These are phyloP conservation scores for Crenichthys baileyi DNA, from an alignment of 2,797 vertebrate species.

Conservation along the genomic window DNA sequence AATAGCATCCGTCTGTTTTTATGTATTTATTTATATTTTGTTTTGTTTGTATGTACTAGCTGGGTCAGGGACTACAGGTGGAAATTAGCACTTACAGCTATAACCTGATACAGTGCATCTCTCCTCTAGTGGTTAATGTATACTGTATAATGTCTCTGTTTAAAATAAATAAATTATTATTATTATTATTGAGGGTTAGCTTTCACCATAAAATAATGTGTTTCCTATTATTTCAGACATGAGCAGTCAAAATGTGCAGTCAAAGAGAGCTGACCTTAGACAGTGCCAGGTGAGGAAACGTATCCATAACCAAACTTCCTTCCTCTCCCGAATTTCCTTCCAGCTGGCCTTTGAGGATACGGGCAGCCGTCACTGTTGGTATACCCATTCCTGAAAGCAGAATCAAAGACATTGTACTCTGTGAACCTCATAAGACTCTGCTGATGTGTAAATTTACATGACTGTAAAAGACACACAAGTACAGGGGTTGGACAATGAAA, in stretches of 20 bases:
- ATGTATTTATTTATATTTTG: no score
- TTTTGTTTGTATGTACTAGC: no score
- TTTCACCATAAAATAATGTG: not conserved
- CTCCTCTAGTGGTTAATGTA: no score
- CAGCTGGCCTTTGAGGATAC: constrained; percentile 84
- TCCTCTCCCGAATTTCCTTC: constrained; percentile 78
- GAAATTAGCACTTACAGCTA: no score
- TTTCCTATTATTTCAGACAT: not conserved
- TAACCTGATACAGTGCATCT: no score
- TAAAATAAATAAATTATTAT: not conserved
- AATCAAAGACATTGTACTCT: constrained; percentile 37
- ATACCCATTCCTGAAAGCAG: constrained; percentile 81
- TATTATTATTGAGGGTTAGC: not conserved
- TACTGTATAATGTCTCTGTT: no score
- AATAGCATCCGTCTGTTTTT: no score
- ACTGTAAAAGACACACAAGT: not conserved
- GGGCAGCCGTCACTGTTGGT: constrained; percentile 82
- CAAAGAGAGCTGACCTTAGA: constrained; percentile 78
- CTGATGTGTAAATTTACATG: constrained; percentile 10
- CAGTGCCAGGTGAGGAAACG: constrained; percentile 80
- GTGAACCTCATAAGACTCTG: constrained; percentile 4
- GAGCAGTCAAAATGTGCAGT: not conserved
- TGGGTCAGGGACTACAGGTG: no score
- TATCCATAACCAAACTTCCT: constrained; percentile 81
- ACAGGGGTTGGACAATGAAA: no score